Evolutionary conservation across 2,888 invertebrate genomes (phyloP).

Genomic region (Volucella inflata): DNA sequence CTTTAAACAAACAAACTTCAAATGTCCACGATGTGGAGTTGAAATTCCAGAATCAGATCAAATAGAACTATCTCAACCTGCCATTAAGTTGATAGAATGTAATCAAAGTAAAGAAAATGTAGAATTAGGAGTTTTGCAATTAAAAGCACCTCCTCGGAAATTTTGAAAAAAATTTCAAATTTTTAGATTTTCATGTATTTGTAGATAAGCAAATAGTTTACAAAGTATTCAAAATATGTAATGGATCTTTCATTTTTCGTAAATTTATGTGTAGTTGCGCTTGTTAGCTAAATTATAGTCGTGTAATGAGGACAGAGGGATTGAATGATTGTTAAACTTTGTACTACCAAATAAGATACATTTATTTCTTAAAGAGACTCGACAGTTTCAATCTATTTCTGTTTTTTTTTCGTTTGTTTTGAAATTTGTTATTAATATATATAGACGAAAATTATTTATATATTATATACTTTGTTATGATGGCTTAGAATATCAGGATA

Average conservation of each 20-base stretch:
- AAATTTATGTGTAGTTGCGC: slow-evolving; percentile 22
- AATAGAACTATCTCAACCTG: slow-evolving; percentile 80
- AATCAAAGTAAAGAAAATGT: slow-evolving; percentile 55
- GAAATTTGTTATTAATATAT: slow-evolving; percentile 28
- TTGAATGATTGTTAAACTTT: slow-evolving; percentile 22
- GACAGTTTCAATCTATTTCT: slow-evolving; percentile 21
- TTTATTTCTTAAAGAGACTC: slow-evolving; percentile 4
- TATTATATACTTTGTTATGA: too few relatives aligned
- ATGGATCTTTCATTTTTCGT: slow-evolving; percentile 3
- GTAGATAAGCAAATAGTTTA: slow-evolving; percentile 49
- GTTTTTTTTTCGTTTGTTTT: slow-evolving; percentile 24
- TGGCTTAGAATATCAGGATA: too few relatives aligned
- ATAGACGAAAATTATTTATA: slow-evolving; percentile 5
- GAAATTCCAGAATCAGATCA: slow-evolving; percentile 76
- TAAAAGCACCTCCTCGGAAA: slow-evolving; percentile 82
- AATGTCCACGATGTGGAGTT: slow-evolving; percentile 81
- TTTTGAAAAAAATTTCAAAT: slow-evolving; percentile 77
- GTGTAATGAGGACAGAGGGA: background rate
- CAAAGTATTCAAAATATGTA: slow-evolving; percentile 13
- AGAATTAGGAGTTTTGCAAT: slow-evolving; percentile 80
- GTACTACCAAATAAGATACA: slow-evolving; percentile 33
- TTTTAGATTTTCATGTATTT: slow-evolving; percentile 38
- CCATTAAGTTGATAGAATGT: slow-evolving; percentile 76
- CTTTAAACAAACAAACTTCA: slow-evolving; percentile 59
- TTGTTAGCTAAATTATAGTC: slow-evolving; percentile 14